phyloP scores from a whole-genome alignment of 2,888 invertebrate genomes.

The Andrena minutula region DNA sequence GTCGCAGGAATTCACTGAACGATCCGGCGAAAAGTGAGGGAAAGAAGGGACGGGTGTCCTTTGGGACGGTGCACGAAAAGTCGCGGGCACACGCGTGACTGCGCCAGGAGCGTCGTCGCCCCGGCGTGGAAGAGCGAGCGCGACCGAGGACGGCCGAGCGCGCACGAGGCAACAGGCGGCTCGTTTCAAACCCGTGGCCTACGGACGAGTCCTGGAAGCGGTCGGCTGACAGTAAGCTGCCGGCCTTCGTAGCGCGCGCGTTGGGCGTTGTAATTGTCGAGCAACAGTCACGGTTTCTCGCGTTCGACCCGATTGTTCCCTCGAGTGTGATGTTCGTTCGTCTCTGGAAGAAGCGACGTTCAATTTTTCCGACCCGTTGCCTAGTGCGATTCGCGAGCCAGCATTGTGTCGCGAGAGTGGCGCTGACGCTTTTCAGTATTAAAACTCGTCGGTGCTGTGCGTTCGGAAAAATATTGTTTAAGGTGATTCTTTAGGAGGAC shows the following conservation, averaged over 20 bases:
- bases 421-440: no score
- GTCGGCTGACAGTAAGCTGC: slow-evolving; percentile 74
- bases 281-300: no score
- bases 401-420: no score
- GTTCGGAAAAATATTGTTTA: no score
- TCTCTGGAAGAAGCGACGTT: neutral
- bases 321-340: neutral
- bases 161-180: slow-evolving; percentile 77
- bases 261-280: slow-evolving; percentile 4
- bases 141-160: slow-evolving; percentile 63
- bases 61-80: neutral
- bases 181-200: slow-evolving; percentile 69
- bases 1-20: neutral
- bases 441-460: no score
- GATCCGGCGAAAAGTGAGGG: neutral
- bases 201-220: slow-evolving; percentile 42
- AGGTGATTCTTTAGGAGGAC: no score
- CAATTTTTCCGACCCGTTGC: no score
- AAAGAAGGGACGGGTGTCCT: slow-evolving; percentile 1
- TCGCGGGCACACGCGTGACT: neutral
- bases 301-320: no score
- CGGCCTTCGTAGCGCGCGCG: slow-evolving; percentile 66
- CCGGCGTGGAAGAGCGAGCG: slow-evolving; percentile 40
- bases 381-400: no score
- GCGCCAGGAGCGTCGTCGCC: slow-evolving; percentile 16